Evolutionary conservation across 2,888 invertebrate genomes (phyloP).

Genomic region (Archips xylosteana): DNA sequence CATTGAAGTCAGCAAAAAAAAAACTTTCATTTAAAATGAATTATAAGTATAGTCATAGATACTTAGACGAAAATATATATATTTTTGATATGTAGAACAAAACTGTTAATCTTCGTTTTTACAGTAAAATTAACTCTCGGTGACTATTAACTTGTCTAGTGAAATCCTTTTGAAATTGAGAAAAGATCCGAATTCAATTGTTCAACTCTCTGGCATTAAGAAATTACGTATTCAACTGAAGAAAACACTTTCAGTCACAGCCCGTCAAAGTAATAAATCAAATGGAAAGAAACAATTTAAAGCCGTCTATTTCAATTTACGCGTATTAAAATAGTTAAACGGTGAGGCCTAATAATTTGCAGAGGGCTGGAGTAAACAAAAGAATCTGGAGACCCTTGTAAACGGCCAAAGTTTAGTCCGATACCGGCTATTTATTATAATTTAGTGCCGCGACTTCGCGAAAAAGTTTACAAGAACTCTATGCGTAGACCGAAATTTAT

Average conservation of each 20-base stretch:
- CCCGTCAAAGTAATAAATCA: constrained; percentile 24
- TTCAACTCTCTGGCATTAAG: constrained; percentile 7
- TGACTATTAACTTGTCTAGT: neutral
- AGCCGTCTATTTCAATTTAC: constrained; percentile 13
- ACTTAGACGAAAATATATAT: too few species aligned
- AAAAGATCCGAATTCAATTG: neutral
- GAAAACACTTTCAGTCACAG: constrained; percentile 19
- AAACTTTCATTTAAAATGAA: too few species aligned
- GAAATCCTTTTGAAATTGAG: neutral
- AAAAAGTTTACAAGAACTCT: constrained; percentile 49
- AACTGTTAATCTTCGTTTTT: too few species aligned
- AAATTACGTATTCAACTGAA: constrained; percentile 20
- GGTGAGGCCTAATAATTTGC: constrained; percentile 37
- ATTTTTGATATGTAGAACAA: too few species aligned
- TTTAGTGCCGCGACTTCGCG: constrained; percentile 51
- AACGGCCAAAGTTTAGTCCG: constrained; percentile 55
- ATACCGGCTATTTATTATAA: constrained; percentile 55
- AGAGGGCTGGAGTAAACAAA: constrained; percentile 43
- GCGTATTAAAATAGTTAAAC: constrained; percentile 10
- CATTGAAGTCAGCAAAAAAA: too few species aligned
- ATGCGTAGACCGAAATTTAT: constrained; percentile 38
- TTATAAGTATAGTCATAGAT: too few species aligned
- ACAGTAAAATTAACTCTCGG: neutral
- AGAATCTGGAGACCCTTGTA: constrained; percentile 49
- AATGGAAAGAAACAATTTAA: constrained; percentile 30